Evolutionary conservation across 2,888 invertebrate genomes (phyloP).

Genomic region (Stegophylla sp.): DNA sequence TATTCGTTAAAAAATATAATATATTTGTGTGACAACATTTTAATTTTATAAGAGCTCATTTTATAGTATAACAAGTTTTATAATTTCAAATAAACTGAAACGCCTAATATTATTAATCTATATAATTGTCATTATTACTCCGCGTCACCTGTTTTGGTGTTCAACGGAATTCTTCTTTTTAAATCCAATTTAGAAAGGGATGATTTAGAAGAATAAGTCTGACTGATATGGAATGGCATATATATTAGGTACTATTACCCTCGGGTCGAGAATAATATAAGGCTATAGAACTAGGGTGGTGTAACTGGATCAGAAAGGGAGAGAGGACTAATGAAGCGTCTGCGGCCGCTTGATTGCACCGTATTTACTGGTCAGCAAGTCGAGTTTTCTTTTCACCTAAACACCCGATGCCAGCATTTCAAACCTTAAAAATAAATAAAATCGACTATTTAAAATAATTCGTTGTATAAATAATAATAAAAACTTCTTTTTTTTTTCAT

Average conservation of each 20-base stretch:
- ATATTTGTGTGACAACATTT: too few relatives aligned
- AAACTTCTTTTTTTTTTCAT: too few relatives aligned
- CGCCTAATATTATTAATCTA: too few relatives aligned
- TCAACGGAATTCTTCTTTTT: background rate
- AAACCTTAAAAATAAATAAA: slow-evolving; percentile 8
- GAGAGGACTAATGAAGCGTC: slow-evolving; percentile 60
- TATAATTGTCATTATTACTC: background rate
- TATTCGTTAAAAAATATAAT: too few relatives aligned
- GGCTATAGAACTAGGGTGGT: slow-evolving; percentile 31
- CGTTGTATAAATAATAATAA: too few relatives aligned
- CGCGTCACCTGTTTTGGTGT: background rate
- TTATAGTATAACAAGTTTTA: background rate
- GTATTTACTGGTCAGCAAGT: slow-evolving; percentile 60
- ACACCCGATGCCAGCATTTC: slow-evolving; percentile 41
- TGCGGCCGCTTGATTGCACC: slow-evolving; percentile 60
- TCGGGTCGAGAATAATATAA: slow-evolving; percentile 45
- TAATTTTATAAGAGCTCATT: background rate
- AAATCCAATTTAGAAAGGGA: slow-evolving; percentile 7
- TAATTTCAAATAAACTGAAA: background rate
- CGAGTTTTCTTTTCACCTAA: slow-evolving; percentile 51
- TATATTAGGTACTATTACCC: slow-evolving; percentile 13
- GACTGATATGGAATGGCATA: slow-evolving; percentile 9
- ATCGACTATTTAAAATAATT: too few relatives aligned
- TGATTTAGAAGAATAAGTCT: slow-evolving; percentile 27
- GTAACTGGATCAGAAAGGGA: slow-evolving; percentile 51